Evolutionary conservation across 2,113 vertebrate genomes (phyloP).

Genomic region (Gambusia holbrooki): DNA sequence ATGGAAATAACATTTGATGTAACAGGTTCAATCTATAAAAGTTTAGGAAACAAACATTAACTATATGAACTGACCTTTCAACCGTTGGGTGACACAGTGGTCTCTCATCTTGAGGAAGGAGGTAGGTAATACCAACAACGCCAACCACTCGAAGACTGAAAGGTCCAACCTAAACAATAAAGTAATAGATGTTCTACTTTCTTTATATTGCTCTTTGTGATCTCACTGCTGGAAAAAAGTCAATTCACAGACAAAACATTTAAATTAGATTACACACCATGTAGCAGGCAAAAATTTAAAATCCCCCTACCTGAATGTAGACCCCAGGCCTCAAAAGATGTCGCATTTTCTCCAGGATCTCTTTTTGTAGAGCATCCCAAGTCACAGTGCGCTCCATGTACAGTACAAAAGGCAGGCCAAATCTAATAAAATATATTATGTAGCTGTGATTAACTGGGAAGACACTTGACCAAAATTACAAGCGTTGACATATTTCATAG

Average conservation of each 20-base stretch:
- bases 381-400: constrained; percentile 93
- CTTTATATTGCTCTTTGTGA: neutral
- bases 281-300: neutral
- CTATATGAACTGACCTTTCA: constrained; percentile 85
- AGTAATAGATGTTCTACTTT: neutral
- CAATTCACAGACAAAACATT: neutral
- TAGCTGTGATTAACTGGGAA: neutral
- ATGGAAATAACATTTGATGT: neutral
- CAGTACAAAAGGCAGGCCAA: constrained; percentile 95
- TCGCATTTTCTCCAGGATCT: constrained; percentile 98
- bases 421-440: constrained; percentile 73
- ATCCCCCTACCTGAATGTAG: constrained; percentile 89
- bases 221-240: neutral
- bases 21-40: neutral
- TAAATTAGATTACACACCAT: neutral
- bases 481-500: neutral
- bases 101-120: constrained; percentile 95
- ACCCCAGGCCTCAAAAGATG: constrained; percentile 92
- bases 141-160: constrained; percentile 97
- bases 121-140: constrained; percentile 96
- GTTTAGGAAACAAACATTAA: neutral
- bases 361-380: constrained; percentile 96
- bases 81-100: constrained; percentile 95
- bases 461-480: neutral
- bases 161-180: constrained; percentile 85